Evolutionary conservation across 2,888 invertebrate genomes (phyloP).

Genomic region (Lithodes maja): DNA sequence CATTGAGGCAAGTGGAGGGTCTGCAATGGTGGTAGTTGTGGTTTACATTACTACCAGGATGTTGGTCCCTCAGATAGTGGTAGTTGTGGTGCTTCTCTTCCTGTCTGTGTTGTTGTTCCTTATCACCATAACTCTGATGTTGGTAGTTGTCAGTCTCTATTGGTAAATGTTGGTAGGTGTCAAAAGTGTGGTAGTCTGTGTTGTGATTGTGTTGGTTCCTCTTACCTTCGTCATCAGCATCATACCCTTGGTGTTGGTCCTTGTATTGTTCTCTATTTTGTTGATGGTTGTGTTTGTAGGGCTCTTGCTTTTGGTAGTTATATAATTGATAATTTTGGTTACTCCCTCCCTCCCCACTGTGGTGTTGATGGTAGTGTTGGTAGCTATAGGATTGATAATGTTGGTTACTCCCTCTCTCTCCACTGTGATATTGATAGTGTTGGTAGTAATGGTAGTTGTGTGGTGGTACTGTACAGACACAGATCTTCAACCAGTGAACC

Average conservation of each 20-base stretch:
- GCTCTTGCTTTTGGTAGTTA: background rate
- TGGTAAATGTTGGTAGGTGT: background rate
- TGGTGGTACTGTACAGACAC: background rate
- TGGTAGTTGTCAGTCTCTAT: background rate
- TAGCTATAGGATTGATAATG: background rate
- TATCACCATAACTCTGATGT: background rate
- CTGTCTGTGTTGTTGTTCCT: too few species aligned
- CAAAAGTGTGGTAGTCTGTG: too few species aligned
- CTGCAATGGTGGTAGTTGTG: slow-evolving; percentile 10
- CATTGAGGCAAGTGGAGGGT: slow-evolving; percentile 5
- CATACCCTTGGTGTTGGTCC: too few species aligned
- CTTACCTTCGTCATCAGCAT: too few species aligned
- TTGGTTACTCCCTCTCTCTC: background rate
- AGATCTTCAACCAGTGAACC: background rate
- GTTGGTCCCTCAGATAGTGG: slow-evolving; percentile 6
- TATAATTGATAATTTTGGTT: background rate
- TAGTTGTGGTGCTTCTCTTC: background rate
- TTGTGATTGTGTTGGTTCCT: too few species aligned
- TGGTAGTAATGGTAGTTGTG: background rate
- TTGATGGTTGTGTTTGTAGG: background rate
- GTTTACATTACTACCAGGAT: background rate
- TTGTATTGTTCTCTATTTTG: too few species aligned
- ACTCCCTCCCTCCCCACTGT: background rate
- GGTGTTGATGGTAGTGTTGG: background rate
- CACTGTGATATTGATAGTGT: background rate